Evolutionary conservation across 2,113 vertebrate species (phyloP), one percentile per base, ranked within the genome.

Genomic region (Cochlearius cochlearius): DNA sequence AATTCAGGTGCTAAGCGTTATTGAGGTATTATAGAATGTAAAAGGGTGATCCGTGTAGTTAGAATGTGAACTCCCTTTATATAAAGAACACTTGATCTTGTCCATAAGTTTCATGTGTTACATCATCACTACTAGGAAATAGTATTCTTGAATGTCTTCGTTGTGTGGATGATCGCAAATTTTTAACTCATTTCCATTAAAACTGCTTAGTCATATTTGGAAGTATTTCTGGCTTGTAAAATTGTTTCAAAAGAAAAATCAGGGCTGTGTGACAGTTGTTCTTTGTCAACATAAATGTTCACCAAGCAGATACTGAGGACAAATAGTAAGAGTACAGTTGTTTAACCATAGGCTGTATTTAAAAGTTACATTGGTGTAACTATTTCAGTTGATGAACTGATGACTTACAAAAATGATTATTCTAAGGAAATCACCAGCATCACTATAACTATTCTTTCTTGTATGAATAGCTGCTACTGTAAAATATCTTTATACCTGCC

Each of bases 61-160:
- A 52, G 15, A 78, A 49, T 58, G 15, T 53, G 50, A 78, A 29
- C 21, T 90, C 43, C 12, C 23, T 75, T 56, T 43, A 6, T 59
- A 4, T 55, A 36, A 81, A 67, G n/a, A 50, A 21, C 15, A 7
- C 27, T 83, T 27, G 11, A 3, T 71, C 9, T 45, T 38, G 10
- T 63, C 77, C 16, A 2, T n/a, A 27, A n/a, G 59, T 71, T 55
- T 21, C 30, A 73, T 0, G 0, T 10, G 7, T 41, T 59, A 18
- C 9, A 3, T 72, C 68, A 21, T 60, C 27, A 5, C 2, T 67
- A 3, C n/a, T 36, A 19, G 71, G 45, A 43, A 43, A 49, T 21
- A 15, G 3, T 52, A 29, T 79, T 93, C 32, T 36, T 58, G 59
- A 72, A 23, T 69, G 13, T 55, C 59, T 69, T 53, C 3, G 3